phyloP scores from a whole-genome alignment of 2,797 vertebrate species.

The Rhinoraja longicauda region DNA sequence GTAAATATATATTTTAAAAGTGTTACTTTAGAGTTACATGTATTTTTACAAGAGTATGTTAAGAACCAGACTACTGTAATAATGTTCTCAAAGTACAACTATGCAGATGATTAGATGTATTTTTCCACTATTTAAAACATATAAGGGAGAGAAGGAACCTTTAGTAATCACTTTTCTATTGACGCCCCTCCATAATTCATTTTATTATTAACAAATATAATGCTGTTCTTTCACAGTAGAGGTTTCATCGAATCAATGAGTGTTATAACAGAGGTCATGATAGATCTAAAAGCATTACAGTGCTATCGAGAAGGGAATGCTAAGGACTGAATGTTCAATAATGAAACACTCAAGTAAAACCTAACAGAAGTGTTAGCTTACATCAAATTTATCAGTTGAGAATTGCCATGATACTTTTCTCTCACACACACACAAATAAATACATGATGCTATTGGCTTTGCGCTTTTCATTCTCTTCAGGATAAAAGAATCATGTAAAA shows the following conservation, averaged over 20 bases:
- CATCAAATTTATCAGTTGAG: conserved; percentile 18
- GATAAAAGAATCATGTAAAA: conserved; percentile 4
- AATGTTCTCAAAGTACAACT: background rate
- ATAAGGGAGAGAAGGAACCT: background rate
- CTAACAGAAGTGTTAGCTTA: conserved; percentile 11
- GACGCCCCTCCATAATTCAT: background rate
- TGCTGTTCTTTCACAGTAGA: background rate
- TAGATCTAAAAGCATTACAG: too few relatives aligned
- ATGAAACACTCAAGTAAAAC: conserved; percentile 27
- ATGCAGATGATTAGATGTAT: background rate
- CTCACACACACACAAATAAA: background rate
- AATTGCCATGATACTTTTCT: background rate
- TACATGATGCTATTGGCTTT: background rate
- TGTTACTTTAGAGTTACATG: background rate
- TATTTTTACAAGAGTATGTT: background rate
- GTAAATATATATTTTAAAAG: background rate
- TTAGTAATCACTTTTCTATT: conserved; percentile 10
- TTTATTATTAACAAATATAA: conserved; percentile 29
- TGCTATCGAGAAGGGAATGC: conserved; percentile 1
- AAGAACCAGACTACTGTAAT: background rate
- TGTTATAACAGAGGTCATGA: conserved; percentile 20
- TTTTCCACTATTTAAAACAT: background rate
- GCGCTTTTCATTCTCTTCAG: background rate
- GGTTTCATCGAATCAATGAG: background rate
- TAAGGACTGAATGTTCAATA: conserved; percentile 17